Conservation (phyloP, 2,888 invertebrate species). For the Embidobia sp. region DNA sequence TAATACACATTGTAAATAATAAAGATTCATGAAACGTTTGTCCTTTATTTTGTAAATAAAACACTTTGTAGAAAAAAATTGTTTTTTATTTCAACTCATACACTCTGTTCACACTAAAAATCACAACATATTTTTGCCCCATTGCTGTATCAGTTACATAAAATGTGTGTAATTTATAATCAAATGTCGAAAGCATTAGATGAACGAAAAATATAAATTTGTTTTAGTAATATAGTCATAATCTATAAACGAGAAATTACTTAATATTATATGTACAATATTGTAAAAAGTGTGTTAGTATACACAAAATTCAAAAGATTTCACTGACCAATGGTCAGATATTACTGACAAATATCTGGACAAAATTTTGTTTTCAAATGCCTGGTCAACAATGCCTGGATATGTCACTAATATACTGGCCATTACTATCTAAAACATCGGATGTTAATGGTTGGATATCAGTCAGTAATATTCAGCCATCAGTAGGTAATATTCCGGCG, state of each 20-base stretch:
- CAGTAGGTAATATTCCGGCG: no score
- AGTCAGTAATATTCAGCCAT: no score
- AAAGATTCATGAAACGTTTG: background rate
- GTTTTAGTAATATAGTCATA: background rate
- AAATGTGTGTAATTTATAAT: background rate
- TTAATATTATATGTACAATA: conserved; percentile 48
- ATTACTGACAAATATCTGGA: no score
- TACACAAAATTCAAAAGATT: no score
- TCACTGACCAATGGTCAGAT: no score
- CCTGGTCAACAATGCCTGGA: no score
- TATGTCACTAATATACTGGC: no score
- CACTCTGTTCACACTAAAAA: conserved; percentile 46
- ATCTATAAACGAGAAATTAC: conserved; percentile 19
- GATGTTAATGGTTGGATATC: no score
- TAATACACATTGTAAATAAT: conserved; percentile 33
- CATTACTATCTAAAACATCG: no score
- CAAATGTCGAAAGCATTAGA: conserved; percentile 15
- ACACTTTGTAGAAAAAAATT: conserved; percentile 39
- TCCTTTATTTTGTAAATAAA: conserved; percentile 44
- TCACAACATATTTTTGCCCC: conserved; percentile 23
- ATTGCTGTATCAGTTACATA: conserved; percentile 9
- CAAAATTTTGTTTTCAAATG: no score
- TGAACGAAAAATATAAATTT: conserved; percentile 17
- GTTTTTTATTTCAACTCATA: conserved; percentile 23
- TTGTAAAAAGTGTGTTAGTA: conserved; percentile 51